Evolutionary conservation across 2,888 invertebrate species (phyloP).

Genomic region (Eulithis testata): DNA sequence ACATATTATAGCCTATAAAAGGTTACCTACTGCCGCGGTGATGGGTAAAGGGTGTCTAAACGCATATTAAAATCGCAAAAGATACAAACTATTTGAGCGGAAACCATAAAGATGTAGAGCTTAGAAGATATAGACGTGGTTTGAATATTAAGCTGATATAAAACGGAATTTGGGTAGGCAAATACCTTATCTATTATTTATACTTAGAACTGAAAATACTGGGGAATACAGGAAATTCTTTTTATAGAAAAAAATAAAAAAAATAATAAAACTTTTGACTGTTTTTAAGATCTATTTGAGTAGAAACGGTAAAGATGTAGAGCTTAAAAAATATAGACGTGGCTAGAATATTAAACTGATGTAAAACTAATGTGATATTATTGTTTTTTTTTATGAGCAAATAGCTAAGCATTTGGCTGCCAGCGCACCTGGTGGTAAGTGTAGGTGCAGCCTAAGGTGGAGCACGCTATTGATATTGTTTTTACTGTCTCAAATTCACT

Average conservation of each 20-base stretch:
- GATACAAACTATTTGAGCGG: constrained; percentile 80
- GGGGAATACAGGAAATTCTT: too few relatives aligned
- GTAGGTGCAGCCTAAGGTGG: too few relatives aligned
- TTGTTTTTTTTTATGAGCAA: too few relatives aligned
- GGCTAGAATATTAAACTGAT: constrained; percentile 12
- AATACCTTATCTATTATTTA: too few relatives aligned
- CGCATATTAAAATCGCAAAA: constrained; percentile 77
- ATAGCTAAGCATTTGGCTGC: too few relatives aligned
- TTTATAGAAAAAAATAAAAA: too few relatives aligned
- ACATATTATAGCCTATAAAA: constrained; percentile 80
- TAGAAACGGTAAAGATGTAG: constrained; percentile 77
- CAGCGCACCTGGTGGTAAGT: too few relatives aligned
- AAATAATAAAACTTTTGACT: too few relatives aligned
- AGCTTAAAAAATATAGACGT: constrained; percentile 45
- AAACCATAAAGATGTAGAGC: constrained; percentile 75
- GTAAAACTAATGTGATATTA: too few relatives aligned
- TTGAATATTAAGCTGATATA: constrained; percentile 11
- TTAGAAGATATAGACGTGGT: constrained; percentile 42
- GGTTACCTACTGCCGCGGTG: constrained; percentile 67
- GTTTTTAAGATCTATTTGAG: constrained; percentile 59
- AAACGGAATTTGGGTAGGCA: neutral
- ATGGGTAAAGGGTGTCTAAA: constrained; percentile 78
- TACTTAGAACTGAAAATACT: too few relatives aligned
- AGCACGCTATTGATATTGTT: too few relatives aligned
- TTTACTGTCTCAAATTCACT: too few relatives aligned